Base-by-base conservation (phyloP, 1,140 invertebrate genomes). In the Lasaia peninsularis region DNA sequence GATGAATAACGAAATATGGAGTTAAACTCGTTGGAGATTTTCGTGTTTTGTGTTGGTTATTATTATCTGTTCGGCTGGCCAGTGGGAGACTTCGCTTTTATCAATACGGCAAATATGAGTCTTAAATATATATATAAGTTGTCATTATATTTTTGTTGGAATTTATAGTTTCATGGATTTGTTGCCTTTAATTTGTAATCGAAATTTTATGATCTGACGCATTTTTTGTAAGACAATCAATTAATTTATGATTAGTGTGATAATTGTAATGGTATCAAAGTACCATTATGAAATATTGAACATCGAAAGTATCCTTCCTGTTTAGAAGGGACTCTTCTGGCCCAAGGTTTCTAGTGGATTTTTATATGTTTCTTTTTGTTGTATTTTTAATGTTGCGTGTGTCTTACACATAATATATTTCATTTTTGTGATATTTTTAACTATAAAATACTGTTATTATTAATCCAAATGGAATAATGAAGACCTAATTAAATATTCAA, bases 341-440 rank as follows among this genome's bases (percentile, higher is more conserved):
- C 84, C 84, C 84, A 82, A 86, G 78, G 80, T 88, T 87, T 87
- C 77, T 88, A 88, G 80, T 86, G 82, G 82, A 87, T 88, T 86
- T 48, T 84, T 88, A 80, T 87, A 87, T 88, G 83, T 88, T 86
- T 87, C 76, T 78, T 88, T 85, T 88, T 87, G 86, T 88, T 88
- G 86, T 88, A 86, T 86, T 86, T 86, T 78, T 87, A 87, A 88
- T 86, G 86, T 88, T 87, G 84, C 84, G 82, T 88, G 84, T 89
- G 80, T 89, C 85, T 89, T 87, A 88, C 82, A 88, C 84, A 89
- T 87, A 89, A 83, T 89, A 88, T 84, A 89, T 89, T 89, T 89
- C 88, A 87, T 90, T 90, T 84, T 90, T 90, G 89, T 90, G 89
- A 90, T 90, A 90, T 89, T 89, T 89, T 90, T 88, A 88, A 88